Evolutionary conservation across 2,888 invertebrate genomes (phyloP).

Genomic region (Rhynchonema sp.): DNA sequence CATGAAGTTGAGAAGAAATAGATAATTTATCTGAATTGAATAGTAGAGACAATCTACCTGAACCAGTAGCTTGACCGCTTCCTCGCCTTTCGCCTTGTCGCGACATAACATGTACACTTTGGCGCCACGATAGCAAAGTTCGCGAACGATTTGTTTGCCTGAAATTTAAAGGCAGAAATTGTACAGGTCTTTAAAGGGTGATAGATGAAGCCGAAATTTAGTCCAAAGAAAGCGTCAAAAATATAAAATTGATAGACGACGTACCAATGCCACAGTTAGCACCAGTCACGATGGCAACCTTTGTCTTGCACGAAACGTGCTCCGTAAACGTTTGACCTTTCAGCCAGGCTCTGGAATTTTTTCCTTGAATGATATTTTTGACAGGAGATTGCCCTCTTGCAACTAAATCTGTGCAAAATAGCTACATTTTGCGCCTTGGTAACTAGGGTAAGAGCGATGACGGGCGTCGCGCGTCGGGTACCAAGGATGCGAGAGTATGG

Average conservation of each 20-base stretch:
- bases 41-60: slow-evolving; percentile 10
- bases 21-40: no score
- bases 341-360: slow-evolving; percentile 14
- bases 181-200: neutral
- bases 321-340: slow-evolving; percentile 24
- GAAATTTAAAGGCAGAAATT: no score
- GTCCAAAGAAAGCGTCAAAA: slow-evolving; percentile 7
- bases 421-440: neutral
- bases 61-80: slow-evolving; percentile 14
- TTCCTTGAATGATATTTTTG: no score
- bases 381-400: no score
- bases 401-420: no score
- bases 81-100: slow-evolving; percentile 14
- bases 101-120: slow-evolving; percentile 24
- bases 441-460: no score
- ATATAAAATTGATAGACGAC: no score
- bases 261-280: slow-evolving; percentile 79
- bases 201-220: neutral
- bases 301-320: slow-evolving; percentile 40
- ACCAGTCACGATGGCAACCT: slow-evolving; percentile 67
- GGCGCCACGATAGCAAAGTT: slow-evolving; percentile 7
- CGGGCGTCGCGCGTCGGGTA: no score
- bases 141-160: slow-evolving; percentile 4
- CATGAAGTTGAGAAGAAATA: neutral
- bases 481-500: no score